phyloP scores from a whole-genome alignment of 2,797 vertebrate species.

The Manis crassicaudata region DNA sequence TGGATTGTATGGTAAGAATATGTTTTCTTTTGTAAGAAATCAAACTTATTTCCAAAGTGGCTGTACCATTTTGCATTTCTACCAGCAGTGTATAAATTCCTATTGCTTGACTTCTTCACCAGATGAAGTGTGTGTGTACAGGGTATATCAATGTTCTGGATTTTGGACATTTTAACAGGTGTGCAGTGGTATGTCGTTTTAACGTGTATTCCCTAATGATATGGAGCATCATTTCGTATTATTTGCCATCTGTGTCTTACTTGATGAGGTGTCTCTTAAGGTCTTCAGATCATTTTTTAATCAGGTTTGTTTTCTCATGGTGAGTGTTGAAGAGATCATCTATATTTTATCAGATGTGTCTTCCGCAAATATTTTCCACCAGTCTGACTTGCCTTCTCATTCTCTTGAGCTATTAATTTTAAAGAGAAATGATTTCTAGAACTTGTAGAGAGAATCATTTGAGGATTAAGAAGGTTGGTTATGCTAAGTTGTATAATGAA shows the following conservation, averaged over 20 bases:
- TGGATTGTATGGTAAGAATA: neutral
- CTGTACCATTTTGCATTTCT: neutral
- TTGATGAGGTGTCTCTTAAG: neutral
- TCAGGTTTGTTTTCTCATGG: neutral
- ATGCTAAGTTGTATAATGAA: neutral
- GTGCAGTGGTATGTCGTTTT: neutral
- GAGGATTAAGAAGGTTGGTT: neutral
- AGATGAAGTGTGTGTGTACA: too few species aligned
- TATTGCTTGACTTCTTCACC: neutral
- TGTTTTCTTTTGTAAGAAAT: neutral
- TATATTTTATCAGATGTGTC: neutral
- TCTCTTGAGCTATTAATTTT: neutral
- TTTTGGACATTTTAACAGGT: neutral
- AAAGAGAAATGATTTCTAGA: neutral
- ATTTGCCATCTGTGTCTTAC: neutral
- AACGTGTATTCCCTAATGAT: neutral
- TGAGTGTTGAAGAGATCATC: neutral
- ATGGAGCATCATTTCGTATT: neutral
- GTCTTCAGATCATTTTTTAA: neutral
- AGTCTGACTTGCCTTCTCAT: neutral
- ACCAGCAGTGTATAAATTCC: neutral
- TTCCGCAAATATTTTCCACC: neutral
- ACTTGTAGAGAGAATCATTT: neutral
- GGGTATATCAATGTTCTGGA: neutral
- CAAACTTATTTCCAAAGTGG: neutral